Evolutionary conservation across 2,797 vertebrate species (phyloP), one percentile per base, ranked within the genome.

Genomic region (Fringilla coelebs): DNA sequence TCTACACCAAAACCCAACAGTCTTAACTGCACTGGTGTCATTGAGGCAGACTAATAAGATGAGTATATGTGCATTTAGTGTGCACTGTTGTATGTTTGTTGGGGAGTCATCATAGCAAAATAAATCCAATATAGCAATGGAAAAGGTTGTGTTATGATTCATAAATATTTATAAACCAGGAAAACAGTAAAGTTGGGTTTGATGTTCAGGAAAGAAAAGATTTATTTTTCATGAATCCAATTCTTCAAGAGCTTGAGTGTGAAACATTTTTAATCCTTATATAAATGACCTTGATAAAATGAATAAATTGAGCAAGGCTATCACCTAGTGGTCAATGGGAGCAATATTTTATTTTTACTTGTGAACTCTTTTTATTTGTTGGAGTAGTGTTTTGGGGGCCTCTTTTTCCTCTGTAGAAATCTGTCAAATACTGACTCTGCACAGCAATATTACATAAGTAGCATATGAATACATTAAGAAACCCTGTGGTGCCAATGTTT

Each of bases 281-380:
- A 97, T 92, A 97, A 97, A 83, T 97, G 95, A 97, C 95, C 92
- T 94, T 96, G 93, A 87, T 90, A 85, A 96, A 97, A 85, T 28
- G 32, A 96, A 94, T 94, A 97, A 96, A 89, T 97, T 97, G 96
- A 97, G 34, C 96, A 96, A 97, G 95, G 94, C 73, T 96, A 97
- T 95, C 97, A 97, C 96, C 96, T 97, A 96, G 97, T 95, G 97
- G 97, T 85, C 89, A 96, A 76, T 63, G 1, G 36, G 15, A 92
- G 48, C 29, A 94, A 73, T 63, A 62, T 61, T 36, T 31, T 29
- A 15, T 40, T 61, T 86, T 88, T 87, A 45, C 38, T 57, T 65
- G 8, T 24, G 66, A 87, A 31, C 4, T 80, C 21, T 77, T 55
- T 15, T 29, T 25, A 8, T 52, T 89, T 87, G 19, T 17, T 70